Conservation (phyloP, 2,797 vertebrate genomes). For the Sphenopsis melanotis region DNA sequence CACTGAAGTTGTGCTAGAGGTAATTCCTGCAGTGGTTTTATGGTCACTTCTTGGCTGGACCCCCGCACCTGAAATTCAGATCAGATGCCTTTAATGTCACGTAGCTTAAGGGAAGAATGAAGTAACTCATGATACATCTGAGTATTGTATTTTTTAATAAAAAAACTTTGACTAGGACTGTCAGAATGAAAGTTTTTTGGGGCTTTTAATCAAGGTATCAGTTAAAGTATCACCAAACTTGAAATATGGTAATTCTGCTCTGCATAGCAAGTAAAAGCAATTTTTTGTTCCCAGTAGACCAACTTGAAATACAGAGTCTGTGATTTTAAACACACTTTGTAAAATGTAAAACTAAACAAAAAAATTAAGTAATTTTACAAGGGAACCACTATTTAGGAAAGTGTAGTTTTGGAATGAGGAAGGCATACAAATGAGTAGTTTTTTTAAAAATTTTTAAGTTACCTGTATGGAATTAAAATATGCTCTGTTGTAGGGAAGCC, state of each 20-base stretch:
- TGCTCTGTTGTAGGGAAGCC: neutral
- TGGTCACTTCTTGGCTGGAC: neutral
- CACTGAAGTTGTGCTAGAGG: neutral
- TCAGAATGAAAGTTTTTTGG: neutral
- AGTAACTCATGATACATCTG: neutral
- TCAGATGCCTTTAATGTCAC: neutral
- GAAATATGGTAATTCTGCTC: neutral
- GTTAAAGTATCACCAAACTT: neutral
- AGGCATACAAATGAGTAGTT: neutral
- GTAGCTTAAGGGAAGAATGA: neutral
- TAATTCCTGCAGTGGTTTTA: neutral
- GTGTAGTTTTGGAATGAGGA: neutral
- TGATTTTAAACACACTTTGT: neutral
- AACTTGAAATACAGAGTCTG: neutral
- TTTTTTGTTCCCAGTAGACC: neutral
- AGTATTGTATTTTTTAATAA: neutral
- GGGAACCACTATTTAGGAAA: neutral
- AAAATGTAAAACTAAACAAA: neutral
- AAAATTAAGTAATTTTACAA: neutral
- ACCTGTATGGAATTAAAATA: neutral
- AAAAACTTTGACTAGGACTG: neutral
- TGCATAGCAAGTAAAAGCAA: neutral
- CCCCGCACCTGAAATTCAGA: neutral
- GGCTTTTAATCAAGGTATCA: neutral
- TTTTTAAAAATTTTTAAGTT: neutral